Evolutionary conservation across 2,888 invertebrate genomes (phyloP).

Genomic region (Ctena decussata): DNA sequence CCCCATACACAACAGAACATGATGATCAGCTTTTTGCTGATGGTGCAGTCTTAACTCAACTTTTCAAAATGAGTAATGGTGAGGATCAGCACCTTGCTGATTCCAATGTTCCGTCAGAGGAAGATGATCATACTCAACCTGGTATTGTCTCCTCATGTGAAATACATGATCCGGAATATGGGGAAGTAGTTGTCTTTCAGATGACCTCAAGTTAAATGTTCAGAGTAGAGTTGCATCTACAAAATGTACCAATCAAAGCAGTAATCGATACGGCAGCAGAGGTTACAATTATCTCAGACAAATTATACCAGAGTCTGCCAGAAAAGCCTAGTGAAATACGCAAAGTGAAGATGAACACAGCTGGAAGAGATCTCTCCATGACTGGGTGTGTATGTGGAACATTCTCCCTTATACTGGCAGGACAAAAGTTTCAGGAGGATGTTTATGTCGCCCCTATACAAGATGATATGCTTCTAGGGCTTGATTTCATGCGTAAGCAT

Average conservation of each 20-base stretch:
- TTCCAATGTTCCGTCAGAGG: no score
- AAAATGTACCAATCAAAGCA: neutral
- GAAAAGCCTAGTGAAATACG: neutral
- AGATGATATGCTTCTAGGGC: conserved; percentile 56
- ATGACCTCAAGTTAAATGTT: neutral
- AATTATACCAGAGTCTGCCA: neutral
- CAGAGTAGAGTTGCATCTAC: neutral
- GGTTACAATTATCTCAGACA: neutral
- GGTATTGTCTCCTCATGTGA: no score
- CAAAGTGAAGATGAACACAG: conserved; percentile 1
- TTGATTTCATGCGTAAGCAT: conserved; percentile 37
- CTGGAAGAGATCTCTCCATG: conserved; percentile 30
- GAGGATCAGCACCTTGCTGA: no score
- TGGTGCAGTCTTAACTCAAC: no score
- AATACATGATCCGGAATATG: no score
- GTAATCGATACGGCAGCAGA: neutral
- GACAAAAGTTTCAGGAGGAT: conserved; percentile 12
- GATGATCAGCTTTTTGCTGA: no score
- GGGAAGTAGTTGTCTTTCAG: no score
- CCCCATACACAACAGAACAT: no score
- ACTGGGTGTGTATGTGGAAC: conserved; percentile 21
- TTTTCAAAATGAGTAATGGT: no score
- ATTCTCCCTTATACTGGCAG: conserved; percentile 16
- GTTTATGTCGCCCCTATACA: conserved; percentile 57
- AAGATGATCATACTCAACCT: no score